A percentile compares a stretch with the other conserved stretches of the same genome.
phyloP scores from a whole-genome alignment of 2,888 invertebrate species.

The Dasypogon diadema region DNA sequence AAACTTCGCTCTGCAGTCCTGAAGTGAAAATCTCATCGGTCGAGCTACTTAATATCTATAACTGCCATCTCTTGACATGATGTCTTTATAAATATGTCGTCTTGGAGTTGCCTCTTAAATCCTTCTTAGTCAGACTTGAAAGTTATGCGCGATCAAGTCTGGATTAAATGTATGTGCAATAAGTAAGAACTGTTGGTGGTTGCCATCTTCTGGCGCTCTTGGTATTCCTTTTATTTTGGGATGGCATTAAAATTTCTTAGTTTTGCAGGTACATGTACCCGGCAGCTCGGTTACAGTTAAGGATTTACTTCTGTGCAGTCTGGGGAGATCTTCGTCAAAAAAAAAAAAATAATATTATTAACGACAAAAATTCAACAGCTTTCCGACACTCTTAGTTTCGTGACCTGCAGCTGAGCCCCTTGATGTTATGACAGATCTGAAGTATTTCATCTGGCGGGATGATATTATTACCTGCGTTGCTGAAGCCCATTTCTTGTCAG shows the following conservation, averaged over 20 bases:
- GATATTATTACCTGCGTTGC: slow-evolving; percentile 25
- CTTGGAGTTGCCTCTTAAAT: slow-evolving; percentile 41
- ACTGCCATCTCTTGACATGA: slow-evolving; percentile 52
- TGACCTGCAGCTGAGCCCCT: slow-evolving; percentile 50
- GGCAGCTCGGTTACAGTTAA: slow-evolving; percentile 33
- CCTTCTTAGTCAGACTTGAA: slow-evolving; percentile 42
- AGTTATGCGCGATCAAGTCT: slow-evolving; percentile 49
- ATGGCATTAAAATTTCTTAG: slow-evolving; percentile 33
- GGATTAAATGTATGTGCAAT: slow-evolving; percentile 47
- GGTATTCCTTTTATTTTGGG: slow-evolving; percentile 27
- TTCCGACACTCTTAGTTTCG: slow-evolving; percentile 41
- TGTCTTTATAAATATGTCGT: slow-evolving; percentile 52
- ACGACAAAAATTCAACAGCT: slow-evolving; percentile 45
- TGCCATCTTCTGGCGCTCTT: neutral
- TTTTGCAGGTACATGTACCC: slow-evolving; percentile 23
- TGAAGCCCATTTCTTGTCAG: neutral
- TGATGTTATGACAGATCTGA: slow-evolving; percentile 52
- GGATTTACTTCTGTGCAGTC: slow-evolving; percentile 44
- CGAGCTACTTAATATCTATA: slow-evolving; percentile 52
- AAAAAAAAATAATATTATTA: no score
- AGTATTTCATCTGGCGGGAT: slow-evolving; percentile 34
- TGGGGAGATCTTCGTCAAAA: slow-evolving; percentile 14
- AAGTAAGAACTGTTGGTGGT: slow-evolving; percentile 32
- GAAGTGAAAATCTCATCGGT: slow-evolving; percentile 44
- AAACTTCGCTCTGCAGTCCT: neutral